Evolutionary conservation across 2,888 invertebrate species (phyloP).

Genomic region (Metellina segmentata): DNA sequence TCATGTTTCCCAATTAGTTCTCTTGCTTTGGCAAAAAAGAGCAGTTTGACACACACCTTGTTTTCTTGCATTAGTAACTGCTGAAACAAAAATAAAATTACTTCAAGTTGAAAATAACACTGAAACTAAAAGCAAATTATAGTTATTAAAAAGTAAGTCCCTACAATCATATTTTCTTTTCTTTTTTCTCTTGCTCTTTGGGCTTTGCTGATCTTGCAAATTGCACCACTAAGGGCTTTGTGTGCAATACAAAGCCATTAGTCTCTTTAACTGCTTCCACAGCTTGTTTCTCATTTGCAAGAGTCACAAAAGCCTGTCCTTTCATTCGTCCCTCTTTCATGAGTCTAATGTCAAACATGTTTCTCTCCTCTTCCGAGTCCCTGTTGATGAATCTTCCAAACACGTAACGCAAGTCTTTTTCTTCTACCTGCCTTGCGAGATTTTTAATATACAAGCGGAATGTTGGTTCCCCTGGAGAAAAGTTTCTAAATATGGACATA

Average conservation of each 20-base stretch:
- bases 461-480: constrained; percentile 89
- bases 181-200: constrained; percentile 65
- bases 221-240: constrained; percentile 92
- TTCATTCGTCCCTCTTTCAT: constrained; percentile 98
- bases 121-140: neutral
- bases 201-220: constrained; percentile 76
- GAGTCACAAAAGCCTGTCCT: constrained; percentile 95
- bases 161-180: constrained; percentile 16
- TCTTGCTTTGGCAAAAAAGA: constrained; percentile 95
- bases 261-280: constrained; percentile 90
- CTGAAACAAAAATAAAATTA: constrained; percentile 55
- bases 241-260: constrained; percentile 92
- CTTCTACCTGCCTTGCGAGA: constrained; percentile 89
- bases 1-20: constrained; percentile 88
- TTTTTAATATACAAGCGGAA: constrained; percentile 96
- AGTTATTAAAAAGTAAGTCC: neutral
- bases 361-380: constrained; percentile 51
- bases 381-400: constrained; percentile 61
- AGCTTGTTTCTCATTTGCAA: constrained; percentile 87
- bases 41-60: constrained; percentile 84
- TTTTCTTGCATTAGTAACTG: constrained; percentile 40
- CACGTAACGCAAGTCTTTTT: constrained; percentile 80
- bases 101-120: neutral
- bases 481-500: constrained; percentile 91
- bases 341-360: constrained; percentile 86